These are phyloP conservation scores for Atractosteus spatula DNA, from an alignment of 2,113 vertebrate genomes.

Conservation along the genomic window DNA sequence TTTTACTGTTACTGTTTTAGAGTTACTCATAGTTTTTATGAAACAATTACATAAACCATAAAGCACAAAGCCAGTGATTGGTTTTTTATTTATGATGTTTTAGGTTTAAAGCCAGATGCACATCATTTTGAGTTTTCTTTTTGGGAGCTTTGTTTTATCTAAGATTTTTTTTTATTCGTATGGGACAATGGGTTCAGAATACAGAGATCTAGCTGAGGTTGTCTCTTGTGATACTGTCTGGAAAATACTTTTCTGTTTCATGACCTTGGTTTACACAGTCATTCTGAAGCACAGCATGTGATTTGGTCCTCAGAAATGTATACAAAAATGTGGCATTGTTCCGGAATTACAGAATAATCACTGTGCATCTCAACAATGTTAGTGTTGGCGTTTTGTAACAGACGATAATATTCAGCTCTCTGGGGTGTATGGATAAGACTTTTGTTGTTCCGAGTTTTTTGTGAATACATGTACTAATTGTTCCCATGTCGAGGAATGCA, in stretches of 20 bases:
- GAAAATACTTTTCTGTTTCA: conserved; percentile 28
- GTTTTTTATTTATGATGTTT: too few relatives aligned
- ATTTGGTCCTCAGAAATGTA: conserved; percentile 31
- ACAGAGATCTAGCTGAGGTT: not conserved
- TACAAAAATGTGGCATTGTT: conserved; percentile 44
- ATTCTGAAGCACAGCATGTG: conserved; percentile 16
- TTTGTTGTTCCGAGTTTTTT: conserved; percentile 9
- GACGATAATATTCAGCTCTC: conserved; percentile 21
- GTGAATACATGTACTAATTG: conserved; percentile 27
- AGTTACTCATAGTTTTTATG: too few relatives aligned
- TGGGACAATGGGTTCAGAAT: not conserved
- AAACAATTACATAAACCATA: too few relatives aligned
- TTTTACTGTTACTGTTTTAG: too few relatives aligned
- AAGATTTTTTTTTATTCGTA: not conserved
- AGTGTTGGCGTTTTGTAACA: conserved; percentile 19
- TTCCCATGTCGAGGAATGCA: conserved; percentile 30
- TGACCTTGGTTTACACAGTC: conserved; percentile 24
- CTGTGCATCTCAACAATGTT: conserved; percentile 17
- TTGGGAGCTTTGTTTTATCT: not conserved
- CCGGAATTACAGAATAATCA: conserved; percentile 7
- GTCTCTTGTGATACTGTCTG: not conserved
- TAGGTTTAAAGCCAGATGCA: too few relatives aligned
- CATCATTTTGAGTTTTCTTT: not conserved
- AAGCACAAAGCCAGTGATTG: too few relatives aligned
- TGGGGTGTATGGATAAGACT: conserved; percentile 8